These are phyloP conservation scores for Paedocypris sp. DNA, from an alignment of 2,113 vertebrate genomes.

Conservation along the genomic window DNA sequence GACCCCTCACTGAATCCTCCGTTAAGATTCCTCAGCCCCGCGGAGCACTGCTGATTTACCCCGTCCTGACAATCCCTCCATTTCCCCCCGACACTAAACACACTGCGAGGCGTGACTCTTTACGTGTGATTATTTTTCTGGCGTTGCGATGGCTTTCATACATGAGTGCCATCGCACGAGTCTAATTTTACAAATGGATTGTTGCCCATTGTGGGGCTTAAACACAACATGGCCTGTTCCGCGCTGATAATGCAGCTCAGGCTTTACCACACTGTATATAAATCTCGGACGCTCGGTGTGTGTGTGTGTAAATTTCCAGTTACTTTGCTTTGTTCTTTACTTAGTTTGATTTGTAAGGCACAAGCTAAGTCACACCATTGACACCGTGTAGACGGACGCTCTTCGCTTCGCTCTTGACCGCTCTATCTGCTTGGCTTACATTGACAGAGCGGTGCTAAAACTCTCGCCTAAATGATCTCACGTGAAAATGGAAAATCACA, in stretches of 20 bases:
- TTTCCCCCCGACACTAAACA: neutral
- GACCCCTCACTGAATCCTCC: no score
- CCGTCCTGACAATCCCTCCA: neutral
- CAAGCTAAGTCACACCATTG: slow-evolving; percentile 44
- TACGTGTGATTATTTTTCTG: slow-evolving; percentile 53
- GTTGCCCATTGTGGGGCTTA: slow-evolving; percentile 58
- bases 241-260: slow-evolving; percentile 59
- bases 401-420: slow-evolving; percentile 17
- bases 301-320: slow-evolving; percentile 52
- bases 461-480: no score
- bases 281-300: slow-evolving; percentile 57
- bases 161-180: slow-evolving; percentile 52
- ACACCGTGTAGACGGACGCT: slow-evolving; percentile 53
- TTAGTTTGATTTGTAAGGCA: slow-evolving; percentile 46
- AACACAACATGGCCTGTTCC: slow-evolving; percentile 59
- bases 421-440: slow-evolving; percentile 10
- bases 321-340: slow-evolving; percentile 44
- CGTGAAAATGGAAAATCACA: no score
- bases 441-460: no score
- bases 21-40: no score
- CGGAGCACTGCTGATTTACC: neutral
- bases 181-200: slow-evolving; percentile 63
- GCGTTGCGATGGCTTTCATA: slow-evolving; percentile 52
- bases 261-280: slow-evolving; percentile 58
- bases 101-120: slow-evolving; percentile 37